Percentiles rank a stretch among this genome's conserved stretches.
Evolutionary conservation across 2,888 invertebrate species (phyloP).

Genomic region (Pristionchus entomophagus): DNA sequence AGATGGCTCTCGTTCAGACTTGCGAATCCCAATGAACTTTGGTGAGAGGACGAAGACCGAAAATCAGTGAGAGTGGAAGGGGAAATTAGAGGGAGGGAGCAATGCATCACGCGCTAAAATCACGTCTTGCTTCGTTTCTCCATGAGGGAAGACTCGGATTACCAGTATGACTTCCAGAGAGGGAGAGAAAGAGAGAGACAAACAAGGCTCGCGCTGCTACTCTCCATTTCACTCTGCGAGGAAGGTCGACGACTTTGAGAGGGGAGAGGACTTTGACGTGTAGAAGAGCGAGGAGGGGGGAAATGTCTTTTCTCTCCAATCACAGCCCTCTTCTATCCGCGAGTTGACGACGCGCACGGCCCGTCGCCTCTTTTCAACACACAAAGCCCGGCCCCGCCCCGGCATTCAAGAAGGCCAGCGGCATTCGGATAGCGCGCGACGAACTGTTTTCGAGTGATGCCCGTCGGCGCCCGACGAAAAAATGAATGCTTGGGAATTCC

Average conservation of each 20-base stretch:
- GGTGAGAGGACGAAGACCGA: neutral
- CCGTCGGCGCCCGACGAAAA: neutral
- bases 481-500: neutral
- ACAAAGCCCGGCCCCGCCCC: neutral
- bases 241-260: neutral
- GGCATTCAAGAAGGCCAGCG: neutral
- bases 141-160: slow-evolving; percentile 7
- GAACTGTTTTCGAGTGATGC: neutral
- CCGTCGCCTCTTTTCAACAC: neutral
- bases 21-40: neutral
- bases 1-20: slow-evolving; percentile 20
- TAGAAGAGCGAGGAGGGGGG: neutral
- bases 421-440: neutral
- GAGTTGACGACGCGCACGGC: neutral
- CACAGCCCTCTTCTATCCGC: slow-evolving; percentile 27
- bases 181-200: slow-evolving; percentile 10
- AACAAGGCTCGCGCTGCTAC: neutral
- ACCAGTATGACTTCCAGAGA: slow-evolving; percentile 36
- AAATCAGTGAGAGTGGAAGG: too few relatives aligned
- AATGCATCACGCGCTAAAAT: slow-evolving; percentile 10
- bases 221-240: neutral
- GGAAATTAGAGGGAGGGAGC: too few relatives aligned
- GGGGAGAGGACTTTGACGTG: neutral
- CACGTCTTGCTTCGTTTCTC: neutral
- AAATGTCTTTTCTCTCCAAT: slow-evolving; percentile 26